Conservation (phyloP, 2,113 vertebrate genomes). For the Neotragus pygmaeus region DNA sequence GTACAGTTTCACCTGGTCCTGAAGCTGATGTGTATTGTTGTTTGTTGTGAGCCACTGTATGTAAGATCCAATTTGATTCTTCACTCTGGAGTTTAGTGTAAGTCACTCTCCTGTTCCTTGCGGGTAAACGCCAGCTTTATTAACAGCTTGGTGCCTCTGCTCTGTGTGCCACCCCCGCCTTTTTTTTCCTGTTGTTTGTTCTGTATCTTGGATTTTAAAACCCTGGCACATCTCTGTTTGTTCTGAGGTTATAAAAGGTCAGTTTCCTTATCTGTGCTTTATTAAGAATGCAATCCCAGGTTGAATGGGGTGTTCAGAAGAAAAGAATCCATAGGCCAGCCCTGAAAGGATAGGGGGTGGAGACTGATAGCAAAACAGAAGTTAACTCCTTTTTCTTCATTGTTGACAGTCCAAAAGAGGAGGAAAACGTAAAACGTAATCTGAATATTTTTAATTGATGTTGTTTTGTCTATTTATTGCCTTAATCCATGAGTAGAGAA, state of each 20-base stretch:
- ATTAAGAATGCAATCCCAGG: not conserved
- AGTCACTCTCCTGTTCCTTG: not conserved
- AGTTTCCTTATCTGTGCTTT: not conserved
- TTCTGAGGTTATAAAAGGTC: constrained; percentile 51
- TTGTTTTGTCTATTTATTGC: not conserved
- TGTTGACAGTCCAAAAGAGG: not conserved
- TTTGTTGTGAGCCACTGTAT: not conserved
- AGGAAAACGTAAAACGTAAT: not conserved
- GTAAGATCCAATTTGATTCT: constrained; percentile 18
- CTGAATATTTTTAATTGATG: not conserved
- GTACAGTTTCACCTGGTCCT: not conserved
- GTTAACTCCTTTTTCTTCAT: not conserved
- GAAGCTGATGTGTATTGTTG: not conserved
- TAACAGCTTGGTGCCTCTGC: not conserved
- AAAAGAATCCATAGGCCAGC: not conserved
- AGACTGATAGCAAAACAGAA: not conserved
- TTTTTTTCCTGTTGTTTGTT: constrained; percentile 38
- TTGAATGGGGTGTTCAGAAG: not conserved
- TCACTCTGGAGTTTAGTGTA: not conserved
- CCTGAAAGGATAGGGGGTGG: not conserved
- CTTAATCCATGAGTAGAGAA: constrained; percentile 3
- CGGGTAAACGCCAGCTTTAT: not conserved
- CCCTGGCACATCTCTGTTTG: constrained; percentile 45
- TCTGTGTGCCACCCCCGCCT: rapidly evolving
- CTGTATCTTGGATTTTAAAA: constrained; percentile 5